phyloP scores from a whole-genome alignment of 2,113 vertebrate species.

The Pavo muticus region DNA sequence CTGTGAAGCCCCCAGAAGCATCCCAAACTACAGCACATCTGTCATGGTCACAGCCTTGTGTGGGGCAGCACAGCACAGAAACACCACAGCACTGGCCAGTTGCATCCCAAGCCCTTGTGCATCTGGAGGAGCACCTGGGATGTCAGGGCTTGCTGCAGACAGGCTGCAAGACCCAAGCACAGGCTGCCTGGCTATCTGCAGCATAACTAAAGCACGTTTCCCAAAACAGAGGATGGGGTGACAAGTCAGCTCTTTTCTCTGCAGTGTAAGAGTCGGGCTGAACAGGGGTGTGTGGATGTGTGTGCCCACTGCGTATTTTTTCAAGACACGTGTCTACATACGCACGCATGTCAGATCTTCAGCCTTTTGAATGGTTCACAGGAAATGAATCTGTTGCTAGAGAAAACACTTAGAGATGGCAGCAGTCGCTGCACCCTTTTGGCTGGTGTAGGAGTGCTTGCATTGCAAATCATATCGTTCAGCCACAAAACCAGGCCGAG shows the following conservation, averaged over 20 bases:
- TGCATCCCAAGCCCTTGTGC: neutral
- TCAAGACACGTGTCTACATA: neutral
- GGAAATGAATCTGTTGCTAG: neutral
- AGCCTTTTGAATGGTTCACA: neutral
- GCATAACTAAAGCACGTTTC: neutral
- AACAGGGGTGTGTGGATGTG: accelerated
- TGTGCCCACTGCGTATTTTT: neutral
- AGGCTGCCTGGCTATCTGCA: accelerated
- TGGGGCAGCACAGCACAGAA: neutral
- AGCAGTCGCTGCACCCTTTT: neutral
- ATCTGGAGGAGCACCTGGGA: accelerated
- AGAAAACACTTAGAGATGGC: neutral
- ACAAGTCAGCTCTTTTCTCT: neutral
- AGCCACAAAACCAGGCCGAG: neutral
- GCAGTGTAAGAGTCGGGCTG: neutral
- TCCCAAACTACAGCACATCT: accelerated
- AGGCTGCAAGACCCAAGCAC: accelerated
- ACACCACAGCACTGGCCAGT: neutral
- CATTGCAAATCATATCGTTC: neutral
- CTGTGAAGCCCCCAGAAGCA: accelerated
- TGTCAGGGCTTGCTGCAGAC: neutral
- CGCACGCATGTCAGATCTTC: neutral
- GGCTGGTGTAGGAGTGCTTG: neutral
- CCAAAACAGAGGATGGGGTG: neutral
- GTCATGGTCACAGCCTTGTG: accelerated